A percentile compares a stretch with the other conserved stretches of the same genome.
Conservation (phyloP, 92 coral and sea anemone genomes). For the Parazoanthus atlanticus region DNA sequence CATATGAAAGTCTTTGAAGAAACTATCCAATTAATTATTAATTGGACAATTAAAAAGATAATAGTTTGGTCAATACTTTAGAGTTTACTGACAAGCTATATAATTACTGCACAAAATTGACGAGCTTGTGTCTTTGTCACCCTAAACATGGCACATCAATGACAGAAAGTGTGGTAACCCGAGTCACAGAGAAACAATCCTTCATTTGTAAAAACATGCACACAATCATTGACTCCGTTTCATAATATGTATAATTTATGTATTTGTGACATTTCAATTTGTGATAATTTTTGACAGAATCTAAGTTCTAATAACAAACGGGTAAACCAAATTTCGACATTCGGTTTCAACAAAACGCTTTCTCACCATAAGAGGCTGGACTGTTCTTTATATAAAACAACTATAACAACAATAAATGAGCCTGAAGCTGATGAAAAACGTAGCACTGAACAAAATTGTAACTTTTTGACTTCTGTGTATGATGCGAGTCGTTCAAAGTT, state of each 20-base stretch:
- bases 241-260: constrained; percentile 8
- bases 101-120: constrained; percentile 12
- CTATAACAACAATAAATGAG: neutral
- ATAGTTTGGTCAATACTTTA: no score
- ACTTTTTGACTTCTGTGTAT: neutral
- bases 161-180: constrained; percentile 10
- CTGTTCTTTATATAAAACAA: constrained; percentile 6
- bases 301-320: constrained; percentile 13
- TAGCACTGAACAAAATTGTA: neutral
- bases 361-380: neutral
- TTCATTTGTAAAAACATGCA: neutral
- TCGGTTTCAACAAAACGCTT: neutral
- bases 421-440: constrained; percentile 9
- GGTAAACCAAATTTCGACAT: neutral
- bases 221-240: neutral
- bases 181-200: constrained; percentile 10
- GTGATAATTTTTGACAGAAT: constrained; percentile 3
- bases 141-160: neutral
- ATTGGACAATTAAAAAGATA: no score
- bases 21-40: no score
- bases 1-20: no score
- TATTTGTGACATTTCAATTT: constrained; percentile 10
- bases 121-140: constrained; percentile 12
- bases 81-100: no score
- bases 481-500: constrained; percentile 12